Base-by-base conservation (phyloP, 2,797 vertebrate genomes). In the Hoplostethus mediterraneus region DNA sequence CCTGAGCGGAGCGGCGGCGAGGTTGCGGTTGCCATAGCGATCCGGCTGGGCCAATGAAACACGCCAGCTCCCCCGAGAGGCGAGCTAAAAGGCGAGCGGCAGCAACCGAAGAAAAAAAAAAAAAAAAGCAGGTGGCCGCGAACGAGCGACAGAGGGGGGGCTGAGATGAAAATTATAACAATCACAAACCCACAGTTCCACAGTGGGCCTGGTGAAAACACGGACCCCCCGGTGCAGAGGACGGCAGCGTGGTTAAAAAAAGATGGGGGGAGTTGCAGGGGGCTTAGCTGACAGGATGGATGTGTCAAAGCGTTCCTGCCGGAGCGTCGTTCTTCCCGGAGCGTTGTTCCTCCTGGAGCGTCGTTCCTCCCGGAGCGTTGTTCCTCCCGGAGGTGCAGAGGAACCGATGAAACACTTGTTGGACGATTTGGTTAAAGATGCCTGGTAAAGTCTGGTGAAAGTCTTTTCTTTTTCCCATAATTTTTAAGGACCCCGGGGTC, bases 11-110 rank as follows among this genome's bases (percentile, higher is more conserved):
- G 76, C 93, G 92, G 21, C 21, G 91, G 76, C 40, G 76, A 93
- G 92, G 84, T 92, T 92, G 89, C 2, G 82, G 95, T 97, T 96
- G 93, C 94, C 95, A 93, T 95, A 94, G 94, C 86, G 90, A 97
- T 93, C 0, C 73, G 80, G 83, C 69, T n/a, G 88, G 90, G 89
- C 92, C 93, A 94, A 95, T 95, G 92, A 95, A 90, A 17, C 31
- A 25, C 0, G 17, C 5, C 16, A 55, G 71, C 70, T 95, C 94
- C 94, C 92, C 80, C 79, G 90, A 91, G 94, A 95, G 92, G 91
- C 17, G 14, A 57, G 65, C 54, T 21, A 21, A 21, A 21, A 21
- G 21, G 21, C 21, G 21, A 21, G 21, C 21, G 1, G 59, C 62
- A 59, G 54, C 62, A 36, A 44, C 63, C 11, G 31, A 31, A 30